Base-by-base conservation (phyloP, 2,113 vertebrate genomes). In the Perca fluviatilis region DNA sequence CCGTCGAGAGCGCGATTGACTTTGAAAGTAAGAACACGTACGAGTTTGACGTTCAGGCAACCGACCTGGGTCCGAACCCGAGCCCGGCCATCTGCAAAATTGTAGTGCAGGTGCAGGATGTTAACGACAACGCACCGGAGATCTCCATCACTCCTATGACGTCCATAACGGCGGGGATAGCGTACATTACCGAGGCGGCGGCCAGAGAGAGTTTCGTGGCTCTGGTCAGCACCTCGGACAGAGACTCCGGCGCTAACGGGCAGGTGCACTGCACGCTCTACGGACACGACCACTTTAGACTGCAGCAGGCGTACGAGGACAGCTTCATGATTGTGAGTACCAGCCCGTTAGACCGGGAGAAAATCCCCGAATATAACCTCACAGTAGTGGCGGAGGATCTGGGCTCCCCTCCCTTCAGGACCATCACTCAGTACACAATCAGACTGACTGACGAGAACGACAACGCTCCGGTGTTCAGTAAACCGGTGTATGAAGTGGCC, bases 291-390 rank as follows among this genome's bases (percentile, higher is more conserved):
- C 97, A 99, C 93, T 99, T 99, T 0, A 86, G 96, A 50, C 95
- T 99, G 80, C 98, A 98, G 95, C 97, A 97, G 25, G 98, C 98
- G 64, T 98, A 99, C 0, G 97, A 97, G 40, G 97, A 97, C 96
- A 98, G 97, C 95, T 98, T 97, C 93, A 97, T 99, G 96, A 96
- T 99, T 0, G 96, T 99, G 76, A 99, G 97, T 15, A 97, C 97
- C 0, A 95, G 95, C 0, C 92, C 96, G 0, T 88, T 99, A 25
- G 98, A 99, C 93, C 94, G 98, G 0, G 98, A 99, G 82, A 97
- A 96, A 67, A 96, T 97, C 40, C 87, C 97, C 0, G 97, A 99
- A 66, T 99, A 99, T 79, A 99, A 99, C 93, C 94, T 99, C 66
- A 99, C 97, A 0, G 95, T 99, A 23, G 96, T 99, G 86, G 98